Conservation (phyloP, 2,797 vertebrate species). For the Melanotaenia pygmaea region DNA sequence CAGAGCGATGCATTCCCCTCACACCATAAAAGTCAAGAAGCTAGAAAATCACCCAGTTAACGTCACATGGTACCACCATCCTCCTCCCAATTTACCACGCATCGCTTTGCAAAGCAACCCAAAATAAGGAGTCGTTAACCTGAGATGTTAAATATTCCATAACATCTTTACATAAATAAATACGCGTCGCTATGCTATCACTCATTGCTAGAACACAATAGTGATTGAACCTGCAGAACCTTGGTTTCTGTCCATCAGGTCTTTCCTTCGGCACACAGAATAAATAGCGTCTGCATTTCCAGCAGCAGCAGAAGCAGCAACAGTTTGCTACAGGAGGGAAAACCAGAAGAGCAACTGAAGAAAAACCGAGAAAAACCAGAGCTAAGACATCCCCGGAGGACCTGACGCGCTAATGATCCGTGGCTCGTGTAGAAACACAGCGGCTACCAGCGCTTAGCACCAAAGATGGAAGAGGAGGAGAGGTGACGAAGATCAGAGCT, state of each 20-base stretch:
- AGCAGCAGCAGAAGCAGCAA: background rate
- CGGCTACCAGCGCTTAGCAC: conserved; percentile 37
- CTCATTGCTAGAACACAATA: conserved; percentile 51
- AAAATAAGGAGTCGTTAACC: conserved; percentile 39
- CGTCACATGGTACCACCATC: too few relatives aligned
- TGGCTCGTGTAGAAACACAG: conserved; percentile 21
- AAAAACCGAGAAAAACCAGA: background rate
- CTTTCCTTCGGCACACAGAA: conserved; percentile 4
- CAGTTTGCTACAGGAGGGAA: background rate
- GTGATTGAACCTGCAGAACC: conserved; percentile 28
- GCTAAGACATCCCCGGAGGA: conserved; percentile 3
- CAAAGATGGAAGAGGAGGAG: conserved; percentile 25
- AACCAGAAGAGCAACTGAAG: background rate
- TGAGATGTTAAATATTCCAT: conserved; percentile 47
- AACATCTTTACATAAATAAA: conserved; percentile 29
- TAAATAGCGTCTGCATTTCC: conserved; percentile 10
- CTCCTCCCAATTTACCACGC: background rate
- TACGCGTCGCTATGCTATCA: conserved; percentile 31
- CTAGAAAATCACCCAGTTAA: conserved; percentile 52
- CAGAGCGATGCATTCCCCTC: conserved; percentile 44
- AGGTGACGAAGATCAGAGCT: background rate
- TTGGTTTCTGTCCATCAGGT: background rate
- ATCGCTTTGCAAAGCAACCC: background rate
- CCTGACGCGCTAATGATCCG: too few relatives aligned
- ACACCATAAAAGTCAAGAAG: conserved; percentile 79